Evolutionary conservation across 1,140 invertebrate species (phyloP).

Genomic region (Lepidurus arcticus): DNA sequence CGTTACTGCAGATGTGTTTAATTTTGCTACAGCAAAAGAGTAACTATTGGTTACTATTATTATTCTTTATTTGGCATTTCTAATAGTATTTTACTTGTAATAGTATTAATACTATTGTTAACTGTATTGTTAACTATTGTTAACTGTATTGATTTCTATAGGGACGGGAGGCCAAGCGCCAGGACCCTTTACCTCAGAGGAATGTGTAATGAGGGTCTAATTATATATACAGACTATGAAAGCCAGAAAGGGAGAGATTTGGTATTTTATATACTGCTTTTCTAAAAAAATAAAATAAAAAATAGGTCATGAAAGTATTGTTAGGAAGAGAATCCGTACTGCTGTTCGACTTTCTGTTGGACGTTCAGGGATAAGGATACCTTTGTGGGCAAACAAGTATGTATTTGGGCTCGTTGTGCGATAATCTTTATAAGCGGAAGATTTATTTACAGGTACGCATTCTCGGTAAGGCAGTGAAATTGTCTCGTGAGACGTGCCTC

Average conservation of each 20-base stretch:
- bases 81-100: neutral
- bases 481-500: neutral
- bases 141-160: neutral
- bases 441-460: constrained; percentile 16
- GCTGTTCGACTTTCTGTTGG: constrained; percentile 28
- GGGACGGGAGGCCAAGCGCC: neutral
- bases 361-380: neutral
- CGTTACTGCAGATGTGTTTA: neutral
- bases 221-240: constrained; percentile 7
- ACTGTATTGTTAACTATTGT: too few relatives aligned
- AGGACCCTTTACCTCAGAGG: constrained; percentile 17
- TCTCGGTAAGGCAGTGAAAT: neutral
- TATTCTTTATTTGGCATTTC: neutral
- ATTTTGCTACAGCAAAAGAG: neutral
- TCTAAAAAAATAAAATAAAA: neutral
- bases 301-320: neutral
- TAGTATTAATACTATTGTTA: too few relatives aligned
- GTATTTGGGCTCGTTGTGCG: neutral
- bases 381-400: constrained; percentile 22
- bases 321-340: constrained; percentile 27
- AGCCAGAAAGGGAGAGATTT: constrained; percentile 29
- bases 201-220: constrained; percentile 12
- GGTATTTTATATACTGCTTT: neutral
- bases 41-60: neutral
- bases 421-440: neutral